phyloP scores from a whole-genome alignment of 2,113 vertebrate species.

The Halcyon senegalensis region DNA sequence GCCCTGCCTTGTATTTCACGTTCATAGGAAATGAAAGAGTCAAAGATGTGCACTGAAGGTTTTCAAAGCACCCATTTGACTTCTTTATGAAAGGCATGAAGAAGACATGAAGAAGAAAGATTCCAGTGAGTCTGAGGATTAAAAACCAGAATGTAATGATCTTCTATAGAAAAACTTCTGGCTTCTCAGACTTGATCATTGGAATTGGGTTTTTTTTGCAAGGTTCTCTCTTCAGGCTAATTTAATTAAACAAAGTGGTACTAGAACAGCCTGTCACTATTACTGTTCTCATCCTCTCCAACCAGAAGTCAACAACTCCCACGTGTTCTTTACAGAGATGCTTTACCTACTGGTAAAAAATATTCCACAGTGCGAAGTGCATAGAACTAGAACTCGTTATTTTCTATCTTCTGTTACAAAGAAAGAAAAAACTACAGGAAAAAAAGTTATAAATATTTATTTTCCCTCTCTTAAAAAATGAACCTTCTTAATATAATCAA shows the following conservation, averaged over 20 bases:
- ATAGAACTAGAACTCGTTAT: not conserved
- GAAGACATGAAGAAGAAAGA: conserved; percentile 7
- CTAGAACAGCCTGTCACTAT: conserved; percentile 21
- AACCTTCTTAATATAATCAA: not conserved
- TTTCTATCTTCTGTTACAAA: not conserved
- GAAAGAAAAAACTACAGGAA: not conserved
- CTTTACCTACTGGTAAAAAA: conserved; percentile 32
- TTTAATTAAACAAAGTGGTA: conserved; percentile 49
- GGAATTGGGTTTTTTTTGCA: not conserved
- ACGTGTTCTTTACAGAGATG: not conserved
- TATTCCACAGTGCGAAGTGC: not conserved
- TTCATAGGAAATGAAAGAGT: not conserved
- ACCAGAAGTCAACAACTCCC: conserved; percentile 22
- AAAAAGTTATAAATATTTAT: not conserved
- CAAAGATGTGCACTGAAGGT: not conserved
- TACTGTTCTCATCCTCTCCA: not conserved
- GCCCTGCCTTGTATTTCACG: not conserved
- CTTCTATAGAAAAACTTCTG: not conserved
- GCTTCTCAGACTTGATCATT: not conserved
- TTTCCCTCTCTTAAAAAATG: not conserved
- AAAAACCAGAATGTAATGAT: conserved; percentile 12
- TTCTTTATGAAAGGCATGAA: conserved; percentile 15
- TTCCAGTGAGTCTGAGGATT: not conserved
- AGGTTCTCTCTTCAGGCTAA: conserved; percentile 20
- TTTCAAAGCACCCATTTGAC: not conserved